Evolutionary conservation across 2,113 vertebrate genomes (phyloP).

Genomic region (Alaudala cheleensis): DNA sequence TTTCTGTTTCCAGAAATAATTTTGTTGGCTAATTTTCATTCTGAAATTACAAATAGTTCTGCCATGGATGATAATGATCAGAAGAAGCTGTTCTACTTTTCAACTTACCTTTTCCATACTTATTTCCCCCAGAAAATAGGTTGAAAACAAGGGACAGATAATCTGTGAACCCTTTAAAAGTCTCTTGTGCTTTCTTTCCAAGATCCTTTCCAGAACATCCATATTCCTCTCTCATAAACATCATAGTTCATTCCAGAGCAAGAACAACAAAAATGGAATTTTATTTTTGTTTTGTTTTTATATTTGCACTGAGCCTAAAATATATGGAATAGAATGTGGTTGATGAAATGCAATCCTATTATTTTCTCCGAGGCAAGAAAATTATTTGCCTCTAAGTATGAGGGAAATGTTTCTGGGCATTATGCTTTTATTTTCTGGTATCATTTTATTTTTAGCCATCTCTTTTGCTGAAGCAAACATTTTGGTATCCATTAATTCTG

Average conservation of each 20-base stretch:
- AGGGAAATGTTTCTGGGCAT: conserved; percentile 3
- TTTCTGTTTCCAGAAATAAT: neutral
- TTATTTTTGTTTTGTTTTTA: conserved; percentile 3
- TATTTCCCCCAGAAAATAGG: neutral
- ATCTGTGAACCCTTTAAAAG: neutral
- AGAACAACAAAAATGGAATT: neutral
- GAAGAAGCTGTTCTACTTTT: neutral
- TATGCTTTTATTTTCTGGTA: conserved; percentile 13
- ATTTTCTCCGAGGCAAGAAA: conserved; percentile 9
- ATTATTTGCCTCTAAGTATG: conserved; percentile 5
- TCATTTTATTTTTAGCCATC: conserved; percentile 28
- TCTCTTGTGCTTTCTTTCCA: neutral
- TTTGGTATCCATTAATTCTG: conserved; percentile 15
- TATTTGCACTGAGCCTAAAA: conserved; percentile 1
- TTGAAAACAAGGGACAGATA: neutral
- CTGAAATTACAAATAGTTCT: neutral
- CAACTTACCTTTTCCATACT: neutral
- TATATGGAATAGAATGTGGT: neutral
- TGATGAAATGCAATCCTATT: conserved; percentile 35
- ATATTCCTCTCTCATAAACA: neutral
- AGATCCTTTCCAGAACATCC: neutral
- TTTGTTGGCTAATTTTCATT: neutral
- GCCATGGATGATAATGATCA: neutral
- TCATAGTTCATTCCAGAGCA: neutral
- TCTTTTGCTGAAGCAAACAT: conserved; percentile 30